Evolutionary conservation across 2,113 vertebrate species (phyloP), one percentile per base, ranked within the genome.

Genomic region (Chrysochloris asiatica): DNA sequence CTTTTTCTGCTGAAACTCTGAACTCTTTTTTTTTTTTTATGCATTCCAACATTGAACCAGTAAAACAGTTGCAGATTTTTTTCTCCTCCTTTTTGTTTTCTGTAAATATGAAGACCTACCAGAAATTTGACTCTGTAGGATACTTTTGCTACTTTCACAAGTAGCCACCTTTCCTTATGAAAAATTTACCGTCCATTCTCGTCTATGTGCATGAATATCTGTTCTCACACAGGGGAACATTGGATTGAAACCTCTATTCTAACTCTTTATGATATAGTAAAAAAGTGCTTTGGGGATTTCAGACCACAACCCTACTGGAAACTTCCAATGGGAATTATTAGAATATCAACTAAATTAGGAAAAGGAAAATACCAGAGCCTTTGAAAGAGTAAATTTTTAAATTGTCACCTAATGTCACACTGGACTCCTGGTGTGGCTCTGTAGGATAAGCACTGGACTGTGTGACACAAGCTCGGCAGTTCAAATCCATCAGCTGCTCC

Each of bases 321-420:
- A 94, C 17, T 84, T 94, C 84, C 93, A 80, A 75, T 73, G 93
- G 73, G 89, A 94, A 24, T 91, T 73, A 91, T 88, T 84, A 73
- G 72, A 84, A 79, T 41, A 30, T 26, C 30, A 56, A 12, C 38
- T 84, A 59, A 63, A 65, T 65, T 73, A 88, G 54, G 19, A 8
- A n/a, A 79, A 36, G 14, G 30, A 61, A 7, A 79, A 75, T 41
- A 21, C 5, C 54, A 67, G 47, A 79, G 48, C 28, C 45, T 65
- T 65, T 13, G 83, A 73, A 65, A 30, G 14, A 59, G 26, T 43
- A 61, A 61, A 71, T 82, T 71, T 21, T 77, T 45, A 71, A 82
- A 54, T 52, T 21, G 77, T 5, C 9, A 61, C 1, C 30, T 80
- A 61, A 7, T 81, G 43, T 16, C n/a, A 26, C 71, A 56, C 56